Percentiles rank a stretch among this genome's conserved stretches.
phyloP scores from a whole-genome alignment of 2,113 vertebrate genomes.

The Egretta garzetta region DNA sequence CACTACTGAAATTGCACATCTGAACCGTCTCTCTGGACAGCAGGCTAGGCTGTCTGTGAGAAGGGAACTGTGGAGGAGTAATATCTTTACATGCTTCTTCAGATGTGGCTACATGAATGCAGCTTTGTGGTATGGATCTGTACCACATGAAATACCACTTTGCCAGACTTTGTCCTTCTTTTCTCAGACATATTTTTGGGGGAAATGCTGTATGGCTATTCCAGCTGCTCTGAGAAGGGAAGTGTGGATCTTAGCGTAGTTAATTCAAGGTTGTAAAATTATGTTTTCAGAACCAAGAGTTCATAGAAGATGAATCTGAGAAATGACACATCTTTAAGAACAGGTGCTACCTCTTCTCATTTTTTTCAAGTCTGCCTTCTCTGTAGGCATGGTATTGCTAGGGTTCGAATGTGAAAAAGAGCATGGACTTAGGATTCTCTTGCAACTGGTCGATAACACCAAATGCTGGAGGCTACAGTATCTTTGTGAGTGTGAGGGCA shows the following conservation, averaged over 20 bases:
- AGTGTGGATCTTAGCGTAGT: background rate
- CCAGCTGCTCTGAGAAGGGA: background rate
- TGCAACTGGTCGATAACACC: background rate
- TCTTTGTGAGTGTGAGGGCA: background rate
- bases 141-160: background rate
- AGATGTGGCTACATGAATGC: background rate
- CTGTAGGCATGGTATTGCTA: background rate
- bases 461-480: background rate
- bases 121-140: background rate
- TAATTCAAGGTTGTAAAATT: background rate
- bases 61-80: background rate
- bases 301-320: background rate
- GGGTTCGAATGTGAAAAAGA: background rate
- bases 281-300: background rate
- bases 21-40: background rate
- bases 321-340: background rate
- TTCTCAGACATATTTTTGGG: background rate
- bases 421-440: background rate
- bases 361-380: background rate
- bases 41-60: background rate
- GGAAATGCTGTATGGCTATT: background rate
- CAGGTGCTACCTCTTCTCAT: background rate
- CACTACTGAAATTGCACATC: background rate
- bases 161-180: background rate
- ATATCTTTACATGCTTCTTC: background rate